Evolutionary conservation across 2,797 vertebrate species (phyloP).

Genomic region (Catharus ustulatus): DNA sequence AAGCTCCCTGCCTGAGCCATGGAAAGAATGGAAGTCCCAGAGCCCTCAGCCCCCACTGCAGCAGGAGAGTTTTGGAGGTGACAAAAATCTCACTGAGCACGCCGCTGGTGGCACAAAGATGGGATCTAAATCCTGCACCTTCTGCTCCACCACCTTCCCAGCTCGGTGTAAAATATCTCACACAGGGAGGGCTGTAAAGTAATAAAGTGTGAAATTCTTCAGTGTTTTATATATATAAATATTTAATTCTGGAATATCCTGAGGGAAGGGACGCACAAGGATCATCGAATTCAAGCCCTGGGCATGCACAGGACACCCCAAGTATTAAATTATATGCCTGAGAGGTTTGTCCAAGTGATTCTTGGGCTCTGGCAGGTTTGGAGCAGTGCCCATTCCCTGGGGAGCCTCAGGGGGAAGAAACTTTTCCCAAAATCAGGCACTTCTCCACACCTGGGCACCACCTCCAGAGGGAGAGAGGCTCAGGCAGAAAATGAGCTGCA

Average conservation of each 20-base stretch:
- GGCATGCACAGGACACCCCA: not conserved
- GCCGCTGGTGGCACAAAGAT: not conserved
- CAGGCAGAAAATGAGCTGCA: accelerated
- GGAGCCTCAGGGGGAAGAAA: not conserved
- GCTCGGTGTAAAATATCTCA: not conserved
- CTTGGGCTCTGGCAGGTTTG: not conserved
- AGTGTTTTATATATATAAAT: no score
- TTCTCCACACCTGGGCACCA: not conserved
- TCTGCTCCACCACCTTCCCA: not conserved
- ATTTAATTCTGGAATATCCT: not conserved
- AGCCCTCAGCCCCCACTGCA: not conserved
- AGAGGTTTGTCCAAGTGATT: not conserved
- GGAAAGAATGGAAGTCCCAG: constrained; percentile 12
- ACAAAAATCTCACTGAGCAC: not conserved
- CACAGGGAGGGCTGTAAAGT: accelerated
- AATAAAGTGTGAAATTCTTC: not conserved
- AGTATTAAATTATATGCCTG: accelerated
- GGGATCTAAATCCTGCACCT: accelerated
- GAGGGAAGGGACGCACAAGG: accelerated
- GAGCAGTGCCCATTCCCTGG: not conserved
- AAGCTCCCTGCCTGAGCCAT: not conserved
- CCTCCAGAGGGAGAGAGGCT: not conserved
- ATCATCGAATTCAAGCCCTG: not conserved
- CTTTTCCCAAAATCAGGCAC: not conserved
- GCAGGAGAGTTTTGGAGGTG: not conserved